These are phyloP conservation scores for Falco punctatus DNA, from an alignment of 2,113 vertebrate genomes.

Conservation along the genomic window DNA sequence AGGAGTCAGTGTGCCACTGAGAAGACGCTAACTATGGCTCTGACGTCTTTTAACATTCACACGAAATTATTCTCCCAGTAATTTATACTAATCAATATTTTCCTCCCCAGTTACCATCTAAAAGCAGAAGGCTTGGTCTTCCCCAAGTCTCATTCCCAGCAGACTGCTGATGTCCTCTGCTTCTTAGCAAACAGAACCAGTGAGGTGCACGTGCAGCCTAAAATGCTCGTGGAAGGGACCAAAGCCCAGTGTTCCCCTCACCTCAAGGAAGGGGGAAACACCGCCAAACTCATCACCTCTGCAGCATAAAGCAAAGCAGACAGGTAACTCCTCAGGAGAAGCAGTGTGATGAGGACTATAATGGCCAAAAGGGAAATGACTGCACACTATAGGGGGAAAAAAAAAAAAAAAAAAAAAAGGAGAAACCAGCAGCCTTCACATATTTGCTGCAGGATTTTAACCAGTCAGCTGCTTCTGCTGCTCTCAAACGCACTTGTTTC, in stretches of 20 bases:
- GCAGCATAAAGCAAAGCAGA: background rate
- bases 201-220: background rate
- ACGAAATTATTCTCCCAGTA: background rate
- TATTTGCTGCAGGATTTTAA: background rate
- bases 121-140: background rate
- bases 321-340: background rate
- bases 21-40: background rate
- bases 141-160: background rate
- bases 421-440: background rate
- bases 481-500: background rate
- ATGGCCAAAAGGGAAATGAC: background rate
- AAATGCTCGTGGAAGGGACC: fast-evolving
- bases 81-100: background rate
- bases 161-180: background rate
- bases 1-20: background rate
- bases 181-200: background rate
- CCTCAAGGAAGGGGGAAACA: background rate
- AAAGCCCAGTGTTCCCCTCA: background rate
- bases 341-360: background rate
- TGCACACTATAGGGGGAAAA: background rate
- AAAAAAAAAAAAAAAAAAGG: background rate
- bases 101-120: background rate
- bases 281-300: background rate
- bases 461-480: background rate
- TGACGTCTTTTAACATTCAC: background rate